Conservation (phyloP, 2,113 vertebrate species). For the Sander vitreus region DNA sequence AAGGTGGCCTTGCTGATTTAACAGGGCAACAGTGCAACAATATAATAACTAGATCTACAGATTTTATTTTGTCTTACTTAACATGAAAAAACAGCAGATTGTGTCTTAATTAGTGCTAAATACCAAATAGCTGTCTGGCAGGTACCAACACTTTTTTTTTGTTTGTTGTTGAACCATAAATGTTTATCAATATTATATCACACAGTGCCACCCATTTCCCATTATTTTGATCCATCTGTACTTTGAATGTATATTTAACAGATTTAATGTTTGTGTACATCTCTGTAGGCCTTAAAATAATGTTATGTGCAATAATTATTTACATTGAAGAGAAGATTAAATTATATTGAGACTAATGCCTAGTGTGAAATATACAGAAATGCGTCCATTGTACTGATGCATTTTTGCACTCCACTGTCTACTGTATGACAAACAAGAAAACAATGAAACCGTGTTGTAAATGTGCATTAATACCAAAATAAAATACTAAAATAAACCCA, state of each 20-base stretch:
- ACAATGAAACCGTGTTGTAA: background rate
- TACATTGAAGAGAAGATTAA: slow-evolving; percentile 17
- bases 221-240: background rate
- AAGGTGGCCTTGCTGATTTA: background rate
- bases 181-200: background rate
- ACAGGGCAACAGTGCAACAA: background rate
- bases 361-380: slow-evolving; percentile 1
- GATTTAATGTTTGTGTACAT: slow-evolving; percentile 21
- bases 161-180: background rate
- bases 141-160: background rate
- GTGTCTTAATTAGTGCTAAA: background rate
- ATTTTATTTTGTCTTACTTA: background rate
- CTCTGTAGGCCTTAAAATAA: background rate
- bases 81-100: background rate
- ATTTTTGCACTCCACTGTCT: slow-evolving; percentile 14
- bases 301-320: slow-evolving; percentile 46
- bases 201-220: background rate
- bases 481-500: slow-evolving; percentile 20
- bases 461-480: slow-evolving; percentile 4
- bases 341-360: slow-evolving; percentile 1
- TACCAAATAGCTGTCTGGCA: background rate
- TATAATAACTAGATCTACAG: background rate
- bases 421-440: slow-evolving; percentile 14
- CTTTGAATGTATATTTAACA: slow-evolving; percentile 7
- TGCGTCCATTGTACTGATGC: background rate